These are phyloP conservation scores for Uloborus diversus DNA, from an alignment of 1,140 invertebrate genomes.

Conservation along the genomic window DNA sequence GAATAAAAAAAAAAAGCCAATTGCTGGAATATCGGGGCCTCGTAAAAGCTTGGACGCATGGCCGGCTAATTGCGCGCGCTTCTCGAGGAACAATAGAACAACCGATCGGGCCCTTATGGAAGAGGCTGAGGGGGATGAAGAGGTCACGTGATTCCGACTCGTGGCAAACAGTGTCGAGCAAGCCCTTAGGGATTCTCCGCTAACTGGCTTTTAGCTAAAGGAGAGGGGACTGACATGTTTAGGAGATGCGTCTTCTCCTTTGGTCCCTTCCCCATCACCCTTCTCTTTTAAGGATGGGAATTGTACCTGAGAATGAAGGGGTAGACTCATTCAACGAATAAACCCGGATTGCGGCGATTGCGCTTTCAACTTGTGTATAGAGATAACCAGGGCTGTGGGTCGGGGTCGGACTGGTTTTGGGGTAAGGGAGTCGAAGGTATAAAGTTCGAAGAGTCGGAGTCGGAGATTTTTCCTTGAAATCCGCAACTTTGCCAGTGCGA, in stretches of 20 bases:
- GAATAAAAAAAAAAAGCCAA: conserved; percentile 13
- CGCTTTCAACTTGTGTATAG: too few relatives aligned
- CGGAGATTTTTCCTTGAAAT: too few relatives aligned
- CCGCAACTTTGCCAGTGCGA: too few relatives aligned
- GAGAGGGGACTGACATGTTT: conserved; percentile 50
- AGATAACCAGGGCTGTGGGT: too few relatives aligned
- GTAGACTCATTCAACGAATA: too few relatives aligned
- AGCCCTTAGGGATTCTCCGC: conserved; percentile 39
- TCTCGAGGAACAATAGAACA: conserved; percentile 33
- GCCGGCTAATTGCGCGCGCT: conserved; percentile 53
- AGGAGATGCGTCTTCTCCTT: conserved; percentile 19
- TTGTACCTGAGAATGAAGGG: too few relatives aligned
- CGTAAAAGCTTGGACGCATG: conserved; percentile 47
- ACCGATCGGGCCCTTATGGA: background rate
- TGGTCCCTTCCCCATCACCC: background rate
- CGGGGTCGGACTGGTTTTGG: too few relatives aligned
- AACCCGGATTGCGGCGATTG: too few relatives aligned
- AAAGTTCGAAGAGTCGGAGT: too few relatives aligned
- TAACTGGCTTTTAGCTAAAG: conserved; percentile 57
- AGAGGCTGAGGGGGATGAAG: background rate
- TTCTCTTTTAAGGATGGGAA: too few relatives aligned
- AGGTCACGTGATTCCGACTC: conserved; percentile 18
- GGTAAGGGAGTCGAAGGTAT: too few relatives aligned
- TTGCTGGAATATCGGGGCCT: conserved; percentile 45
- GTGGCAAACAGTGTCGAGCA: conserved; percentile 47